Evolutionary conservation across 1,140 invertebrate genomes (phyloP), one percentile per base, ranked within the genome.

Genomic region (Temnothorax nylanderi): DNA sequence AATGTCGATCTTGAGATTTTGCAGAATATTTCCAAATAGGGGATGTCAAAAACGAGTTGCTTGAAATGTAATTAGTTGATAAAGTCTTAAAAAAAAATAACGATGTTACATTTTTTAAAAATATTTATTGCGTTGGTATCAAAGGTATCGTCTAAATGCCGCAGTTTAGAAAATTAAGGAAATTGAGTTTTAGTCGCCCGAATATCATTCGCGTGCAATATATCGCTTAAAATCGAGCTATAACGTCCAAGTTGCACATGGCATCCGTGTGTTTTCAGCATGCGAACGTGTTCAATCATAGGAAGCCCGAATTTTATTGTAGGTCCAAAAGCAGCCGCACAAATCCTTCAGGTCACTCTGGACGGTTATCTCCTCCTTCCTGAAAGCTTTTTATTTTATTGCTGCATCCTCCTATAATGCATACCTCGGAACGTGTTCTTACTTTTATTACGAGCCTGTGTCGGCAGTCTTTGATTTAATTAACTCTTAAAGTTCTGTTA

Each of bases 391-490:
- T 94, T 94, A 94, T 94, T 94, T 92, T 93, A 93, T 92, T 93
- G 92, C 92, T 92, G 91, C 93, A 93, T 94, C 92, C 90, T 90
- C 87, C 91, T 87, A 91, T 93, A 94, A 94, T 93, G 91, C 93
- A 90, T 92, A 94, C 92, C 91, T 91, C 89, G 72, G 88, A 81
- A 90, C 93, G 89, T 90, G 92, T 94, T 94, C 92, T 93, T 92
- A 94, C 94, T 95, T 95, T 95, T 95, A 95, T 93, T 94, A 93
- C 94, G 93, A 92, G 91, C 86, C 93, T 67, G 91, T 74, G 93
- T 93, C 94, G 93, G 94, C 93, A 91, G 90, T 93, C 93, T 94
- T 94, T 94, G 94, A 94, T 94, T 94, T 94, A 94, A 94, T 94
- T 94, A 94, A 93, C 94, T 91, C 90, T 92, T 91, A 90, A 93